phyloP scores from a whole-genome alignment of 2,888 invertebrate species.

The Mystacides longicornis region DNA sequence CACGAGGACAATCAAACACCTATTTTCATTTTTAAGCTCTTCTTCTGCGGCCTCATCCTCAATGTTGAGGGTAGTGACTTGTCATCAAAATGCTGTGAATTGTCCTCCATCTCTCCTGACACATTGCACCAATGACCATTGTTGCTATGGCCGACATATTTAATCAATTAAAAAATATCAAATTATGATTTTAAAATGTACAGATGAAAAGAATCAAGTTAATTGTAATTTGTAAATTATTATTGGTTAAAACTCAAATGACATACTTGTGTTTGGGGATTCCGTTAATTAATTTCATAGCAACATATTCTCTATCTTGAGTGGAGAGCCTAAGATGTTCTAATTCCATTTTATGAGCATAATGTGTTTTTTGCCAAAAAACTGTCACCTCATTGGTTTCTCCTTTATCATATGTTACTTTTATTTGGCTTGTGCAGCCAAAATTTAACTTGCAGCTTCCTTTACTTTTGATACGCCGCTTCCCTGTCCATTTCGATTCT shows the following conservation, averaged over 20 bases:
- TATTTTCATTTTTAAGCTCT: not conserved
- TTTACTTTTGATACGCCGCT: not conserved
- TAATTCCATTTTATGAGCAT: not conserved
- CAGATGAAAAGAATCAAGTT: not conserved
- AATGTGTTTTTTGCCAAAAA: slow-evolving; percentile 4
- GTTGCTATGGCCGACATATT: not conserved
- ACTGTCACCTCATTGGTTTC: slow-evolving; percentile 1
- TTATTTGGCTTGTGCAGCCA: slow-evolving; percentile 3
- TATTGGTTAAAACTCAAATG: not conserved
- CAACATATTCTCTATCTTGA: slow-evolving; percentile 1
- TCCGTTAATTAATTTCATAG: not conserved
- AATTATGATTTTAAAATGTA: not conserved
- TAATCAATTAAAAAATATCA: slow-evolving; percentile 1
- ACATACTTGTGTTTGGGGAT: not conserved
- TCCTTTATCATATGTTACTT: not conserved
- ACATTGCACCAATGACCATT: not conserved
- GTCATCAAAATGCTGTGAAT: not conserved
- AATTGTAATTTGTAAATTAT: slow-evolving; percentile 3
- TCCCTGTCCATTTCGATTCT: slow-evolving; percentile 3
- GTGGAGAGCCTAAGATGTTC: slow-evolving; percentile 3
- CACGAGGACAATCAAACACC: not conserved
- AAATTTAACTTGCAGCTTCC: slow-evolving; percentile 3
- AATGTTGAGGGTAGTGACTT: not conserved
- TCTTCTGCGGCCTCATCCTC: not conserved
- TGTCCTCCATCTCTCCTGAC: not conserved